These are phyloP conservation scores for Peromyscus aztecus DNA, from an alignment of 2,797 vertebrate species.

Conservation along the genomic window DNA sequence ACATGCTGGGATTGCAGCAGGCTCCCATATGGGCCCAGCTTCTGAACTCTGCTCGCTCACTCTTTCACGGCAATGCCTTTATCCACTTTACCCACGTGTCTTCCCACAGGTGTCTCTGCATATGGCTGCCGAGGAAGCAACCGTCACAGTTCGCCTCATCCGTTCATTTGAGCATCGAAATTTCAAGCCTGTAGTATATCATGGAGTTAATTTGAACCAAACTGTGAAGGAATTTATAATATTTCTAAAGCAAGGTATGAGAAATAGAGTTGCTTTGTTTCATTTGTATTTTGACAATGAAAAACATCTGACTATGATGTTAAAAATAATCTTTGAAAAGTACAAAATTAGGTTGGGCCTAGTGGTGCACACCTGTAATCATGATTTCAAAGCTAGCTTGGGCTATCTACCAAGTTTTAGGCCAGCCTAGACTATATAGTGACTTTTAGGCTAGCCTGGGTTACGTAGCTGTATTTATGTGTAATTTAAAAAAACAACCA, in stretches of 20 bases:
- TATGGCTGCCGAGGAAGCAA: slow-evolving; percentile 88
- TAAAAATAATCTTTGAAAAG: slow-evolving; percentile 36
- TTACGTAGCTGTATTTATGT: neutral
- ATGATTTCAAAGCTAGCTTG: neutral
- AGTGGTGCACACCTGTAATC: neutral
- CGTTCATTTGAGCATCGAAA: slow-evolving; percentile 96
- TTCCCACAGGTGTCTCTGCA: slow-evolving; percentile 56
- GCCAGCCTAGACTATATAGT: neutral
- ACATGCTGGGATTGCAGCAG: neutral
- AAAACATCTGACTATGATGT: neutral
- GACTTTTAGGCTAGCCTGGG: neutral
- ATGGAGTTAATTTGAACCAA: slow-evolving; percentile 90
- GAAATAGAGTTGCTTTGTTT: neutral
- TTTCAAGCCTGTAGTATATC: slow-evolving; percentile 93
- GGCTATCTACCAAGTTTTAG: neutral
- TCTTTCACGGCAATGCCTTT: neutral
- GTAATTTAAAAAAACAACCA: neutral
- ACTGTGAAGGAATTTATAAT: slow-evolving; percentile 92
- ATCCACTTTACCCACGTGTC: neutral
- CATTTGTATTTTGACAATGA: slow-evolving; percentile 10
- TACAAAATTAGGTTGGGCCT: neutral
- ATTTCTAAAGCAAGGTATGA: slow-evolving; percentile 91
- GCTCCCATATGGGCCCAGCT: neutral
- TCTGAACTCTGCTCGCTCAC: neutral
- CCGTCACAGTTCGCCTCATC: slow-evolving; percentile 94